phyloP scores from a whole-genome alignment of 30 jellyfish, hydroid and myxozoan genomes.

The Morbakka virulenta region DNA sequence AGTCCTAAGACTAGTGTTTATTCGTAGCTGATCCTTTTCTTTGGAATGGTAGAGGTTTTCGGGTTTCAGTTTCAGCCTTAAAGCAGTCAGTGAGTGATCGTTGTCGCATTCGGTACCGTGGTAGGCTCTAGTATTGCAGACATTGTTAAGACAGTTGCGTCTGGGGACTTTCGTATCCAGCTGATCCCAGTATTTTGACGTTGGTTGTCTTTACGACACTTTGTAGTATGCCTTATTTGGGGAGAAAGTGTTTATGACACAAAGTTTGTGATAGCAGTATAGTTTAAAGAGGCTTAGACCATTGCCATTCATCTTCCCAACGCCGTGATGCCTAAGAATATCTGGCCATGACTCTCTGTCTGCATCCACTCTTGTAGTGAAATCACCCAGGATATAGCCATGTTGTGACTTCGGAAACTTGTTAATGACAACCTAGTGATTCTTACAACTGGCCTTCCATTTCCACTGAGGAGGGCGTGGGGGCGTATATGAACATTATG shows the following conservation, averaged over 20 bases:
- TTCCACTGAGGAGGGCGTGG: neutral
- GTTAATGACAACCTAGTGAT: conserved; percentile 1
- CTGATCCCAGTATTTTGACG: conserved; percentile 36
- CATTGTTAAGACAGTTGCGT: neutral
- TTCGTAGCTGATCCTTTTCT: neutral
- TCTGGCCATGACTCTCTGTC: conserved; percentile 13
- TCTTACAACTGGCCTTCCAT: conserved; percentile 17
- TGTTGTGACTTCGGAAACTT: neutral
- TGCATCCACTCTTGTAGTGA: conserved; percentile 37
- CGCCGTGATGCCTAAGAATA: conserved; percentile 16
- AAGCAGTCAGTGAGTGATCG: conserved; percentile 24
- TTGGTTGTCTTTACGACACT: conserved; percentile 15
- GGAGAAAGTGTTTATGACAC: conserved; percentile 24
- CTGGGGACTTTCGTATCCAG: conserved; percentile 15
- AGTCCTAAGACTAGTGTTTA: neutral
- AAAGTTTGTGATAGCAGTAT: conserved; percentile 5
- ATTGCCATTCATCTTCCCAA: conserved; percentile 23
- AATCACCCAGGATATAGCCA: conserved; percentile 9
- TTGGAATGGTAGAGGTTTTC: neutral
- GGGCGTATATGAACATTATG: conserved; percentile 11
- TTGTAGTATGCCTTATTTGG: neutral
- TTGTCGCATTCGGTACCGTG: conserved; percentile 43
- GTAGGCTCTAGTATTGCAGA: conserved; percentile 5
- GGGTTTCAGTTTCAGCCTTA: neutral
- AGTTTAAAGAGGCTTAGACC: conserved; percentile 1